Conservation (phyloP, 2,113 vertebrate species). For the Mobula birostris region DNA sequence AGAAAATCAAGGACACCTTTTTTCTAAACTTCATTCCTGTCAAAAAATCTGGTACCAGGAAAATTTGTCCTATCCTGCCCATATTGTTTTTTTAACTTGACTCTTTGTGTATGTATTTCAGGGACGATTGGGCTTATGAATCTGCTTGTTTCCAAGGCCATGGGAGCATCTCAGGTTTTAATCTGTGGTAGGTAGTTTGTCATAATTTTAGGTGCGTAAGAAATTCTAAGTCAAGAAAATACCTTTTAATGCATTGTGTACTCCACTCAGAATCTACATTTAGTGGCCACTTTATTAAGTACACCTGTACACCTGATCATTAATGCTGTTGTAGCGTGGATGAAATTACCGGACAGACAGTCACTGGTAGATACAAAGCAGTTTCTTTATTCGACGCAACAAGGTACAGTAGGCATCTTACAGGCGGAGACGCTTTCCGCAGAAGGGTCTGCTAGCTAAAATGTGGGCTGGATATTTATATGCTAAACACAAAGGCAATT, state of each 20-base stretch:
- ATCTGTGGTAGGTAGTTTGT: constrained; percentile 69
- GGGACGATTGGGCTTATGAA: constrained; percentile 81
- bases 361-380: too few relatives aligned
- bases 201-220: too few relatives aligned
- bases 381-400: too few relatives aligned
- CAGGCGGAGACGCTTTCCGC: too few relatives aligned
- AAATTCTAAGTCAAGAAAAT: neutral
- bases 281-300: too few relatives aligned
- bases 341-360: too few relatives aligned
- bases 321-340: too few relatives aligned
- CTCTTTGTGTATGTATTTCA: constrained; percentile 42
- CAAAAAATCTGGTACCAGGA: neutral
- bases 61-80: neutral
- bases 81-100: neutral
- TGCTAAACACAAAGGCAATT: too few relatives aligned
- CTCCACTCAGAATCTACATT: neutral
- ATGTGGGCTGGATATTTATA: too few relatives aligned
- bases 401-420: too few relatives aligned
- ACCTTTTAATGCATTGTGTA: neutral
- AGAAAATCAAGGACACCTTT: neutral
- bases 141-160: constrained; percentile 80
- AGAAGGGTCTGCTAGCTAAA: too few relatives aligned
- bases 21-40: neutral
- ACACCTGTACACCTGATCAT: too few relatives aligned
- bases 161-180: constrained; percentile 78